Conservation (phyloP, 2,888 invertebrate species). For the Troglohyphantes excavatus region DNA sequence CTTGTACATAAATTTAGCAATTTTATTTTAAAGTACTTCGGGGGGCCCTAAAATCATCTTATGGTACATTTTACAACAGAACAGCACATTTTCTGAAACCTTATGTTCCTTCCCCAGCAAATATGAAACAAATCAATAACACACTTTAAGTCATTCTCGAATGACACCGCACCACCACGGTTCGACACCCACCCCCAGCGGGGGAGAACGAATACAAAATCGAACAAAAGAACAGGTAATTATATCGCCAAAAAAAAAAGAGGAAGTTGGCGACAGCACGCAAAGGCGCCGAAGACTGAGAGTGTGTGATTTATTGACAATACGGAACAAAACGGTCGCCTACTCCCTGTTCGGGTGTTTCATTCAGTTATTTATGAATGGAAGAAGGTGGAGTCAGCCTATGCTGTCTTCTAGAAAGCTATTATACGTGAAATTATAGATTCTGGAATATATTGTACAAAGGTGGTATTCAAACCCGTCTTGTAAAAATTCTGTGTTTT, state of each 20-base stretch:
- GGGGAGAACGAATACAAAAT: background rate
- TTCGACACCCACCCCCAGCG: background rate
- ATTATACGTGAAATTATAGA: no score
- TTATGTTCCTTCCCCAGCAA: no score
- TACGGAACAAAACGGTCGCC: background rate
- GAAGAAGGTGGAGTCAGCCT: background rate
- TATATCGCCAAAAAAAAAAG: background rate
- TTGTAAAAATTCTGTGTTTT: no score
- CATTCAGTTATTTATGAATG: background rate
- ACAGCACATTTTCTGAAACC: no score
- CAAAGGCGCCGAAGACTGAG: background rate
- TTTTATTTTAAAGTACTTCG: no score
- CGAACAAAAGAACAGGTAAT: background rate
- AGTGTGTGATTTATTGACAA: background rate
- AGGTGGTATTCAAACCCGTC: no score
- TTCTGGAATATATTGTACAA: no score
- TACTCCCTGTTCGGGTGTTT: background rate
- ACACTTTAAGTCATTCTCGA: background rate
- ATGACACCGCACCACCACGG: background rate
- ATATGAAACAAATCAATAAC: constrained; percentile 8
- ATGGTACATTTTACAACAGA: no score
- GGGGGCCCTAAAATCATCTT: no score
- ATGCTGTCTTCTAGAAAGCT: background rate
- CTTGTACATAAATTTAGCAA: no score
- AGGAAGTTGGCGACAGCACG: background rate